phyloP scores from a whole-genome alignment of 2,888 invertebrate species.

The Nemotelus pantherinus region DNA sequence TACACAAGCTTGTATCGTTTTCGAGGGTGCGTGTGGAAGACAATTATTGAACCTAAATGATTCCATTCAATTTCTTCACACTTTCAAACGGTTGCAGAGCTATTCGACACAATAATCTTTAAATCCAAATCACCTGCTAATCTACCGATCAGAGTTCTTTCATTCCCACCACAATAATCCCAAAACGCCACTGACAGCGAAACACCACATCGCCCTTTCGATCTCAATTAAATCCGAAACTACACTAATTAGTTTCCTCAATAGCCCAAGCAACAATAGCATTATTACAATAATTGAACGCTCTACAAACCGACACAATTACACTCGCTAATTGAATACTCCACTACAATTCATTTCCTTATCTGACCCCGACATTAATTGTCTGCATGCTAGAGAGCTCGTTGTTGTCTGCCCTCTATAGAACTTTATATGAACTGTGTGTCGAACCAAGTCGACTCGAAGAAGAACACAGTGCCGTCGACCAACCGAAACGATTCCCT shows the following conservation, averaged over 20 bases:
- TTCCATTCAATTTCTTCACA: no score
- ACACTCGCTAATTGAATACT: constrained; percentile 39
- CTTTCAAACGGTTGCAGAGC: no score
- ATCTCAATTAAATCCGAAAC: constrained; percentile 1
- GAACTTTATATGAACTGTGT: no score
- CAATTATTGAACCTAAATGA: no score
- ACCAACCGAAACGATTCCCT: constrained; percentile 13
- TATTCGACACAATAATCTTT: no score
- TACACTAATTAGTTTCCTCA: not conserved
- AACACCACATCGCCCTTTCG: not conserved
- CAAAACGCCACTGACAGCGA: no score
- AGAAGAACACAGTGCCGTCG: not conserved
- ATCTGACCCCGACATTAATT: constrained; percentile 22
- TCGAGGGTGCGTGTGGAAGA: no score
- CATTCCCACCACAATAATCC: no score
- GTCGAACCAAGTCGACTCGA: no score
- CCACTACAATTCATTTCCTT: constrained; percentile 15
- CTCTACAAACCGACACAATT: constrained; percentile 12
- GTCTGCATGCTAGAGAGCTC: not conserved
- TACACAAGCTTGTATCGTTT: no score
- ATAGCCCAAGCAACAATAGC: not conserved
- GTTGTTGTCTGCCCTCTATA: not conserved
- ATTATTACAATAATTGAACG: not conserved
- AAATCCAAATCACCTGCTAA: no score
- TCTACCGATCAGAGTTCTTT: no score